Conservation (phyloP, 2,888 invertebrate species). For the Muscina levida region DNA sequence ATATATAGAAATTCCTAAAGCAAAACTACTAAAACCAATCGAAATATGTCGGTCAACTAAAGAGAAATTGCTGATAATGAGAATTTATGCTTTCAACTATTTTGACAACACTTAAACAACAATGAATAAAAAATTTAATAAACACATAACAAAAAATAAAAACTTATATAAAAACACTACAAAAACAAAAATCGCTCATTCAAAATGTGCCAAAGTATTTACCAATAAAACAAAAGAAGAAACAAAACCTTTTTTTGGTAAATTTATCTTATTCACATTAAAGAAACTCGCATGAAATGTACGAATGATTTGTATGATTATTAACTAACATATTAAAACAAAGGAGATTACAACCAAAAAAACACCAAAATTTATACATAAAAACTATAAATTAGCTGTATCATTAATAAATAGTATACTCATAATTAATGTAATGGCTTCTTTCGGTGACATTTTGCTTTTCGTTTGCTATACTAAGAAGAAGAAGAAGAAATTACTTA, state of each 20-base stretch:
- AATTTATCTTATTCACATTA: neutral
- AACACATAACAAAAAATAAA: too few species aligned
- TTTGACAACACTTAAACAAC: too few species aligned
- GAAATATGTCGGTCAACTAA: too few species aligned
- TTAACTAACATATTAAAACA: slow-evolving; percentile 1
- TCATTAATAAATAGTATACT: slow-evolving; percentile 13
- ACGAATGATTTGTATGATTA: neutral
- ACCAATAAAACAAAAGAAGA: neutral
- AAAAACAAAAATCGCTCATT: slow-evolving; percentile 54
- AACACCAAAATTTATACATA: slow-evolving; percentile 33
- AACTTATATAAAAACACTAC: too few species aligned
- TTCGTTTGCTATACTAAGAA: slow-evolving; percentile 23
- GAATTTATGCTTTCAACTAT: too few species aligned
- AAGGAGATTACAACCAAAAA: neutral
- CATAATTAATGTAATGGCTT: slow-evolving; percentile 37
- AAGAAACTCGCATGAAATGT: slow-evolving; percentile 20
- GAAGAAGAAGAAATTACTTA: slow-evolving; percentile 36
- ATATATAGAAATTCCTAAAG: too few species aligned
- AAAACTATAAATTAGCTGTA: neutral
- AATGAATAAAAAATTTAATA: too few species aligned
- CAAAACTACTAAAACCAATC: too few species aligned
- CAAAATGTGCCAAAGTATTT: slow-evolving; percentile 53
- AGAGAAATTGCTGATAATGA: too few species aligned
- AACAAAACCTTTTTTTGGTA: slow-evolving; percentile 4
- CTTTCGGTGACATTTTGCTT: slow-evolving; percentile 20